Evolutionary conservation across 2,888 invertebrate genomes (phyloP).

Genomic region (Phyllotreta striolata): DNA sequence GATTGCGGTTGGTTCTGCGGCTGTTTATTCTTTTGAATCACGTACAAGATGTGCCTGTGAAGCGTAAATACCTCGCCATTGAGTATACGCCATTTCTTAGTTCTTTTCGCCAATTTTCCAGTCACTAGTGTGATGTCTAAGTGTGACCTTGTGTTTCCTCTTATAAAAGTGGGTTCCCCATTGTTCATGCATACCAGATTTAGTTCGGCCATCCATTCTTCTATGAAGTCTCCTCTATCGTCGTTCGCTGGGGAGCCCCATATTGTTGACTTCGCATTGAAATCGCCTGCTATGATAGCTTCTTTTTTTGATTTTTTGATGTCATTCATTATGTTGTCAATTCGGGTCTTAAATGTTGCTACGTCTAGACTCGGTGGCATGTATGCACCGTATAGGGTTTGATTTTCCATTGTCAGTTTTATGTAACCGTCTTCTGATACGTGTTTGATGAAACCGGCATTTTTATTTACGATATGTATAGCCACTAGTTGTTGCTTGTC

Average conservation of each 20-base stretch:
- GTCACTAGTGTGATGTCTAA: conserved; percentile 6
- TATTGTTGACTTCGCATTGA: conserved; percentile 19
- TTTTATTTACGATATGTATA: conserved; percentile 6
- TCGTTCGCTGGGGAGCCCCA: conserved; percentile 26
- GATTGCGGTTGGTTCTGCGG: no score
- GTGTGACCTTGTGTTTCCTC: background rate
- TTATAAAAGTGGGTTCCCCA: conserved; percentile 7
- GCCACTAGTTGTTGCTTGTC: background rate
- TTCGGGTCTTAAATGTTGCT: background rate
- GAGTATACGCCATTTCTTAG: background rate
- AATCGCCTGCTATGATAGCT: conserved; percentile 11
- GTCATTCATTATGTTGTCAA: conserved; percentile 3
- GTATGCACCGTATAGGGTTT: background rate
- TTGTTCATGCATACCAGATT: background rate
- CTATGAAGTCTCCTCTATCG: conserved; percentile 6
- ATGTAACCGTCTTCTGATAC: no score
- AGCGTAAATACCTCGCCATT: background rate
- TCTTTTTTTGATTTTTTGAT: no score
- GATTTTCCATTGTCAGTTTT: no score
- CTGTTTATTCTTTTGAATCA: background rate
- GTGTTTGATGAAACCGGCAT: background rate
- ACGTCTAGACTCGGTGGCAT: conserved; percentile 4
- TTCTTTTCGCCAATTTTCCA: background rate
- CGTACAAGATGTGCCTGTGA: background rate
- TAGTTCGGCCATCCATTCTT: conserved; percentile 6